Evolutionary conservation across 1,140 invertebrate species (phyloP), one percentile per base, ranked within the genome.

Genomic region (Globodera ellingtonae): DNA sequence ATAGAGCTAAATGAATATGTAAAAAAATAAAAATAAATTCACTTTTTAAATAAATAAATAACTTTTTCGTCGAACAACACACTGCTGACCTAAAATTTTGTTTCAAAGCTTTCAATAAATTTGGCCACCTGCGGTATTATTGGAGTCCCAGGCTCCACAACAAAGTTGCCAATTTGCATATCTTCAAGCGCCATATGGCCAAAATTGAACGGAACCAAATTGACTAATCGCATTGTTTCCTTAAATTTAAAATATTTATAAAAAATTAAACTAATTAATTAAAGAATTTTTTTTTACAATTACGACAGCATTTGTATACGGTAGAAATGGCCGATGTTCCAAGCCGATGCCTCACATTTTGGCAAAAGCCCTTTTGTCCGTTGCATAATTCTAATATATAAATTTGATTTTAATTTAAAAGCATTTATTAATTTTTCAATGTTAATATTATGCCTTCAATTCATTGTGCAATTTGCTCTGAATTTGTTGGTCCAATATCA

Each of bases 291-390:
- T 52, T 48, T 74, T 48, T 74, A 76, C 75, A 66, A 67, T 76
- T n/a, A 76, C n/a, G 24, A 76, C 75, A 21, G 75, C 75, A 66
- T 76, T 76, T 76, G 75, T 76, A 9, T 76, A 76, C 62, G 62
- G n/a, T 47, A 76, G 67, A 24, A 59, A 59, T 50, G 75, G 75
- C 62, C 75, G 50, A 44, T 76, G 59, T 48, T 76, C 75, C 59
- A 76, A 76, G 18, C 59, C 48, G n/a, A 76, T 76, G 67, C 35
- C 24, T 75, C 62, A 75, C 21, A 52, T 7, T 74, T 46, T 2
- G 24, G 56, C 48, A 74, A 50, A 76, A 44, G 48, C 8, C 35
- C 47, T 69, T 69, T 76, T 67, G 3, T 76, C 62, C 4, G 7
- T 62, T 67, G 59, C 75, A 76, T 62, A 76, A 18, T 69, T 18